A percentile compares a stretch with the other conserved stretches of the same genome.
Conservation (phyloP, 2,888 invertebrate species). For the Aleiodes testaceus region DNA sequence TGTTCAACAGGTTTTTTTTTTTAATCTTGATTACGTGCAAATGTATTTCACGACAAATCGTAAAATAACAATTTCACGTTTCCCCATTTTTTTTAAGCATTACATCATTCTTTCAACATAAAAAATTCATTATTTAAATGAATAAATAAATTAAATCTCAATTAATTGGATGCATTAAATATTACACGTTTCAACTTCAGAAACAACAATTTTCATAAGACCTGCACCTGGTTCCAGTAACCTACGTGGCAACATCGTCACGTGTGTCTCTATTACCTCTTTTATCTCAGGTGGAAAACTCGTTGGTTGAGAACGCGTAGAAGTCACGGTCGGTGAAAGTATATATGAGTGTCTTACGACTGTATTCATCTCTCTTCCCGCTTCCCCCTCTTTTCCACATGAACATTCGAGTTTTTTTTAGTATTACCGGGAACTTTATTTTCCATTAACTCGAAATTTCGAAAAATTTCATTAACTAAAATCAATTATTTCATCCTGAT, state of each 20-base stretch:
- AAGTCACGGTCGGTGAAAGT: constrained; percentile 71
- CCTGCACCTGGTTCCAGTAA: constrained; percentile 57
- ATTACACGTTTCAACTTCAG: not conserved
- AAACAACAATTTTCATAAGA: constrained; percentile 1
- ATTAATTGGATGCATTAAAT: not conserved
- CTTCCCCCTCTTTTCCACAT: not conserved
- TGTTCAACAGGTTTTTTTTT: too few relatives aligned
- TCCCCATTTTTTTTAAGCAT: too few relatives aligned
- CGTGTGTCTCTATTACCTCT: constrained; percentile 63
- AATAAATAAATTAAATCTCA: too few relatives aligned
- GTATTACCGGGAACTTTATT: not conserved
- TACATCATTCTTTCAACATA: too few relatives aligned
- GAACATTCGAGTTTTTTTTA: constrained; percentile 31
- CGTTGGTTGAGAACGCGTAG: constrained; percentile 64
- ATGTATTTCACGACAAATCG: too few relatives aligned
- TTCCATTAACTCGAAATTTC: too few relatives aligned
- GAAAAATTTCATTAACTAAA: too few relatives aligned
- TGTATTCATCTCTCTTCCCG: not conserved
- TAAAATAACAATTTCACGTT: too few relatives aligned
- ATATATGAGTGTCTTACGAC: constrained; percentile 48
- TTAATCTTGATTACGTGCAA: too few relatives aligned
- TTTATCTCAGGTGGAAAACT: constrained; percentile 60
- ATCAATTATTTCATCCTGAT: too few relatives aligned
- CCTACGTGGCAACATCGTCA: constrained; percentile 64
- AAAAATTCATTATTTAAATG: too few relatives aligned